Percentiles rank a stretch among this genome's conserved stretches.
Evolutionary conservation across 1,140 invertebrate species (phyloP).

Genomic region (Cheumatopsyche charites): DNA sequence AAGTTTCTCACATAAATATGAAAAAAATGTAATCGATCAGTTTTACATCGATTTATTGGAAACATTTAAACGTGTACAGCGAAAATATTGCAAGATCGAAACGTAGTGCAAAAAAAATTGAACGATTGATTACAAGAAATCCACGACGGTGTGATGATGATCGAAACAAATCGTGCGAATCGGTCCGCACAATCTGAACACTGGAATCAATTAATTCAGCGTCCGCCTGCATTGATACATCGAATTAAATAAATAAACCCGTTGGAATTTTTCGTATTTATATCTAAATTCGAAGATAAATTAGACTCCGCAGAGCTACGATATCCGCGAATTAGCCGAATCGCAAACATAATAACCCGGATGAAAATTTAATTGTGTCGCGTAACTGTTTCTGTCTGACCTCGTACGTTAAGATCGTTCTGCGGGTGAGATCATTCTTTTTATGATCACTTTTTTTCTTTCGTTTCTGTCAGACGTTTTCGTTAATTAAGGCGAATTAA

Average conservation of each 20-base stretch:
- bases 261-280: not conserved
- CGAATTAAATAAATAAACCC: constrained; percentile 6
- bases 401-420: constrained; percentile 7
- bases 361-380: constrained; percentile 12
- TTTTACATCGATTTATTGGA: not conserved
- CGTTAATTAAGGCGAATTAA: constrained; percentile 21
- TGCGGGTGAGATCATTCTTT: constrained; percentile 20
- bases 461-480: not conserved
- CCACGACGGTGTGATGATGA: not conserved
- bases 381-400: not conserved
- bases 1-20: constrained; percentile 10
- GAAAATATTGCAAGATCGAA: not conserved
- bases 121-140: not conserved
- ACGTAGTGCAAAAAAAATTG: constrained; percentile 1
- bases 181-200: not conserved
- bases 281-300: no score
- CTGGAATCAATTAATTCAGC: constrained; percentile 17
- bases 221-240: not conserved
- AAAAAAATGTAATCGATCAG: not conserved
- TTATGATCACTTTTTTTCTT: no score
- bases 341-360: not conserved
- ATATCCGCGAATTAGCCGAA: not conserved
- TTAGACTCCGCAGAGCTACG: not conserved
- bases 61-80: no score
- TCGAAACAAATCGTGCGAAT: constrained; percentile 24